Conservation (phyloP, 2,797 vertebrate genomes). For the Meriones psammophilus region DNA sequence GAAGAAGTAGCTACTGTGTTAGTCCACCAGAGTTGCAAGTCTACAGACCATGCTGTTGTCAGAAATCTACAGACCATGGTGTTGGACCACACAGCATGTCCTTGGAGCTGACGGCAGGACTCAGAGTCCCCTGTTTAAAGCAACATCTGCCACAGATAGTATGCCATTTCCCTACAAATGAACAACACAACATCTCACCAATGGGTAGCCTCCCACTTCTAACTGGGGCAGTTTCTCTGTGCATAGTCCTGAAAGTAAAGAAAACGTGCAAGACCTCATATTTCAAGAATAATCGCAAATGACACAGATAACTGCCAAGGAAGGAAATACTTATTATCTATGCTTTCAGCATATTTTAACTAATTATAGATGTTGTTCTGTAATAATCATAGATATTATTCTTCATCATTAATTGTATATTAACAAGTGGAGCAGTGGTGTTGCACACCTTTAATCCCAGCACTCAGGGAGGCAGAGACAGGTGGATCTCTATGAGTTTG, state of each 20-base stretch:
- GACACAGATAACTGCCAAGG: not conserved
- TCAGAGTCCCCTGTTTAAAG: not conserved
- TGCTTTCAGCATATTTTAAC: constrained; percentile 40
- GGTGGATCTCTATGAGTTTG: too few species aligned
- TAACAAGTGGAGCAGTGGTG: not conserved
- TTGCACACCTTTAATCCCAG: too few species aligned
- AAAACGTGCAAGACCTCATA: not conserved
- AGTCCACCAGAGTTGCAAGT: not conserved
- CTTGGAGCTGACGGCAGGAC: not conserved
- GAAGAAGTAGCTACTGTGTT: not conserved
- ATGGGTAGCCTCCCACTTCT: not conserved
- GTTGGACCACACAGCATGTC: not conserved
- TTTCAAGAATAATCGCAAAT: constrained; percentile 43
- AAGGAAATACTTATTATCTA: constrained; percentile 2
- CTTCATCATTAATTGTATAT: not conserved
- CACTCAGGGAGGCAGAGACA: too few species aligned
- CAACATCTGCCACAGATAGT: not conserved
- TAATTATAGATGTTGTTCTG: constrained; percentile 1
- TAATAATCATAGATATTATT: too few species aligned
- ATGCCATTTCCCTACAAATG: not conserved
- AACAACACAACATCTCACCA: not conserved
- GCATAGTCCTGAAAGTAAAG: not conserved
- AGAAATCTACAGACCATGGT: not conserved
- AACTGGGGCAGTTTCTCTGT: not conserved
- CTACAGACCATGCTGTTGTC: not conserved